These are phyloP conservation scores for Vireo altiloquus DNA, from an alignment of 2,113 vertebrate genomes.

Conservation along the genomic window DNA sequence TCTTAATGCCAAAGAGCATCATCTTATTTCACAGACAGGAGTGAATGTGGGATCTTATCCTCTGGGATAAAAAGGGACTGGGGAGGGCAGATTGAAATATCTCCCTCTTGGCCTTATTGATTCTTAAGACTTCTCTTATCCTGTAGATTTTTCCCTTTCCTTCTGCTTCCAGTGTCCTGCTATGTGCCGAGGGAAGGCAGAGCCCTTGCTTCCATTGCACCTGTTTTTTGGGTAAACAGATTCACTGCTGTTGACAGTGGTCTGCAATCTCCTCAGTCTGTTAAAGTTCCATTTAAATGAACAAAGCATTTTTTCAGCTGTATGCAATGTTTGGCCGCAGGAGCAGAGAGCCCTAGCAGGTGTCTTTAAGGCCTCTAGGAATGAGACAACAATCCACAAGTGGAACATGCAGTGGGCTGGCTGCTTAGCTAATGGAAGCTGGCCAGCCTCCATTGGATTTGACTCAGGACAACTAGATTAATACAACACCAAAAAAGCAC, in stretches of 20 bases:
- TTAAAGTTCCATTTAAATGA: not conserved
- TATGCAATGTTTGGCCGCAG: not conserved
- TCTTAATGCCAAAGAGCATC: not conserved
- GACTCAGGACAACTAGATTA: not conserved
- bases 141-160: not conserved
- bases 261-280: not conserved
- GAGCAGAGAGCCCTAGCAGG: conserved; percentile 27
- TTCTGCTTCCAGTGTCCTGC: not conserved
- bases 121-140: not conserved
- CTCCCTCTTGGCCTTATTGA: not conserved
- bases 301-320: conserved; percentile 29
- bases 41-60: not conserved
- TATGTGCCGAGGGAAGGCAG: not conserved
- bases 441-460: not conserved
- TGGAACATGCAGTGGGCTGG: not conserved
- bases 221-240: not conserved
- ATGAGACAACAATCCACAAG: not conserved
- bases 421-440: conserved; percentile 8
- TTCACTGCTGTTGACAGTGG: not conserved
- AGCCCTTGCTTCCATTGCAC: not conserved
- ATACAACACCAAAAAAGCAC: not conserved
- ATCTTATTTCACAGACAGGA: not conserved
- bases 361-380: conserved; percentile 25
- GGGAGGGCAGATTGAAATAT: not conserved
- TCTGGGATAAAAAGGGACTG: not conserved